These are phyloP conservation scores for Collichthys lucidus DNA, from an alignment of 2,113 vertebrate genomes.

Conservation along the genomic window DNA sequence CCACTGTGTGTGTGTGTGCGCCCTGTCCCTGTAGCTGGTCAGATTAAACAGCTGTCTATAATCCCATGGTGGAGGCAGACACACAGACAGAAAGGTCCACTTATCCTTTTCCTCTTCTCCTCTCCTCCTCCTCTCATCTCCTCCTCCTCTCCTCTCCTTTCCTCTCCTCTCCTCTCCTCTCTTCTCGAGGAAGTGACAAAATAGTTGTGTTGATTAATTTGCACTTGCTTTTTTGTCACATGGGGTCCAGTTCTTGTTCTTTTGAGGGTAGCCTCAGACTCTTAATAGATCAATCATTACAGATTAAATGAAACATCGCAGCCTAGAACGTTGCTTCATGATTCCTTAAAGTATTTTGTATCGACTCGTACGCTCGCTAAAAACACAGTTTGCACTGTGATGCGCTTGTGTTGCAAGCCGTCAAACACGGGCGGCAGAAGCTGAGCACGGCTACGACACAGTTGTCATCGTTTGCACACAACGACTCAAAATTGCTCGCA, in stretches of 20 bases:
- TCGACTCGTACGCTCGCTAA: too few species aligned
- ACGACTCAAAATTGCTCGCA: too few species aligned
- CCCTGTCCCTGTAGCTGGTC: conserved; percentile 80
- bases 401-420: too few species aligned
- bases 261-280: neutral
- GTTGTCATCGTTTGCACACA: too few species aligned
- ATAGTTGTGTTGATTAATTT: neutral
- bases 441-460: too few species aligned
- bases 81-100: conserved; percentile 58
- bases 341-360: neutral
- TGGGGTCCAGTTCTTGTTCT: neutral
- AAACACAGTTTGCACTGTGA: too few species aligned
- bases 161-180: conserved; percentile 28
- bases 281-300: neutral
- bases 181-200: conserved; percentile 31
- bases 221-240: neutral
- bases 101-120: conserved; percentile 38
- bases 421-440: too few species aligned
- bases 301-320: neutral
- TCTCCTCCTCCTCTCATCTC: conserved; percentile 26
- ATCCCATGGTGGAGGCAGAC: conserved; percentile 80
- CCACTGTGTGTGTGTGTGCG: conserved; percentile 72
- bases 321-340: neutral
- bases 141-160: conserved; percentile 1
- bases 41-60: conserved; percentile 88